Conservation (phyloP, 2,113 vertebrate species). For the Zosterops japonicus region DNA sequence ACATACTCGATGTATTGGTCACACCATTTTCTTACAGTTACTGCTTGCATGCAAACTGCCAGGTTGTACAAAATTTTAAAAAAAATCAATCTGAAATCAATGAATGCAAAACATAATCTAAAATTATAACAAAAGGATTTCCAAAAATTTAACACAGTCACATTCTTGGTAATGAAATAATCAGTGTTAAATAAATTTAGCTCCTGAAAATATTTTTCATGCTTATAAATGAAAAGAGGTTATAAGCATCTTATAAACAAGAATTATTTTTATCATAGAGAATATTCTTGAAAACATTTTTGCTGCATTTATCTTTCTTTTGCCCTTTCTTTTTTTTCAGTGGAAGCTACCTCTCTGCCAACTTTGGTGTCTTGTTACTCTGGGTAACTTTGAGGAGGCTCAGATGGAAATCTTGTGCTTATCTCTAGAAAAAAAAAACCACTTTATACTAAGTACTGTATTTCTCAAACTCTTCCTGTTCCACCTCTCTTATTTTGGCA, state of each 20-base stretch:
- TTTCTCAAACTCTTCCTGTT: not conserved
- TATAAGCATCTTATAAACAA: not conserved
- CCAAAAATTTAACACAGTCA: not conserved
- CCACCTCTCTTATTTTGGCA: not conserved
- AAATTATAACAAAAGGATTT: not conserved
- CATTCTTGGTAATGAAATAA: not conserved
- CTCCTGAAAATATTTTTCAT: not conserved
- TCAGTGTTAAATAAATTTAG: not conserved
- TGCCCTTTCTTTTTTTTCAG: not conserved
- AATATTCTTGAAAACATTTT: not conserved
- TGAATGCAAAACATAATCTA: not conserved
- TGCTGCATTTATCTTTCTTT: not conserved
- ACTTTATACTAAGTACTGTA: accelerated
- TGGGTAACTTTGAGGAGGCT: not conserved
- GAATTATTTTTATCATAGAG: not conserved
- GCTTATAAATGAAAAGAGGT: not conserved
- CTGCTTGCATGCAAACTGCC: not conserved
- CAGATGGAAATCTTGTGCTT: not conserved
- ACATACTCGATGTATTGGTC: not conserved
- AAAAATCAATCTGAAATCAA: not conserved
- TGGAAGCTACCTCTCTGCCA: not conserved
- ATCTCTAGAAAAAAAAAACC: not conserved
- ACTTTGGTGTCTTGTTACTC: not conserved
- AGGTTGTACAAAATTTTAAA: not conserved
- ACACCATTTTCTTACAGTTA: not conserved